Conservation (phyloP, 2,113 vertebrate species). For the Calypte anna region DNA sequence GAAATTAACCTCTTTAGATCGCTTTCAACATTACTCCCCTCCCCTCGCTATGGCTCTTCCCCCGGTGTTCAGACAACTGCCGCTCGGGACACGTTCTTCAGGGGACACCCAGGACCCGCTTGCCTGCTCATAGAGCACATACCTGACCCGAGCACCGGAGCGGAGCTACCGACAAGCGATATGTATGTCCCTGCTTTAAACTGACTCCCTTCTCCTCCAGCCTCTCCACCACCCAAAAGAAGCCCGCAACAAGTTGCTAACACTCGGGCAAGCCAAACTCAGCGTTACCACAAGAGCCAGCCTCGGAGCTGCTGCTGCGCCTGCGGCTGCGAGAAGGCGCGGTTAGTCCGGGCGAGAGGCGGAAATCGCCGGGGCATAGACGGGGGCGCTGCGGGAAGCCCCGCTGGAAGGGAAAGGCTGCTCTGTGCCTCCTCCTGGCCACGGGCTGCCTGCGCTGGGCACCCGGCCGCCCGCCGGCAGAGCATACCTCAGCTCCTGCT, state of each 20-base stretch:
- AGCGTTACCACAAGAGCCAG: neutral
- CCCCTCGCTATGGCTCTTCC: neutral
- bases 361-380: neutral
- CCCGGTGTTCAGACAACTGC: neutral
- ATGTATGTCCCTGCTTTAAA: neutral
- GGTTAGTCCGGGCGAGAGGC: neutral
- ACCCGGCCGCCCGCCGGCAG: neutral
- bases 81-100: neutral
- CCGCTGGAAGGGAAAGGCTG: too few relatives aligned
- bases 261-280: neutral
- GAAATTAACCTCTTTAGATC: constrained; percentile 47
- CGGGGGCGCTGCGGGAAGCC: neutral
- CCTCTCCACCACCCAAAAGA: neutral
- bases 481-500: too few relatives aligned
- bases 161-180: neutral
- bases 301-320: neutral
- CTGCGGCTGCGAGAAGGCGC: neutral
- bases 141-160: neutral
- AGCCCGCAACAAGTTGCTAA: neutral
- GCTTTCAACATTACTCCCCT: neutral
- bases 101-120: neutral
- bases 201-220: neutral
- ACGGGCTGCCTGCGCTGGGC: neutral
- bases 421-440: neutral
- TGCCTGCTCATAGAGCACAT: neutral